Conservation (phyloP, 2,113 vertebrate genomes). For the Andinoacara biseriatus region DNA sequence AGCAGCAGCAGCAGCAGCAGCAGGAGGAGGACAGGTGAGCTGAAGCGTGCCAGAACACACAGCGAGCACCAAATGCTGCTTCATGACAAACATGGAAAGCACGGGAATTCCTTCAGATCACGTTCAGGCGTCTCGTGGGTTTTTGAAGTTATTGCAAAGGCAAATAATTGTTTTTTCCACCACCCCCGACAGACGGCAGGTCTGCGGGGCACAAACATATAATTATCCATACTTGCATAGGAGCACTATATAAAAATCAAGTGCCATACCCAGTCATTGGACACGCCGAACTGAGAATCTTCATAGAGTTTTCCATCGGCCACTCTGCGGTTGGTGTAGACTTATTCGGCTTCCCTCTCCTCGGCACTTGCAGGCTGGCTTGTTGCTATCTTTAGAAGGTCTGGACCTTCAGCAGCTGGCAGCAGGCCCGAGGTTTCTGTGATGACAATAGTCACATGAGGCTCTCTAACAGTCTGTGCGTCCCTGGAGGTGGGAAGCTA, state of each 20-base stretch:
- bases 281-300: conserved; percentile 60
- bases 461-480: conserved; percentile 32
- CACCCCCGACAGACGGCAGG: conserved; percentile 50
- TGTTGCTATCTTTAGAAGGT: conserved; percentile 70
- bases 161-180: conserved; percentile 58
- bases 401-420: conserved; percentile 53
- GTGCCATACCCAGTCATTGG: conserved; percentile 57
- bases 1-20: background rate
- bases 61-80: background rate
- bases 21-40: conserved; percentile 23
- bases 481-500: conserved; percentile 39
- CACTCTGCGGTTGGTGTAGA: conserved; percentile 32
- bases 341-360: conserved; percentile 22
- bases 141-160: conserved; percentile 47
- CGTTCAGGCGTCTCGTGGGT: background rate
- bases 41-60: conserved; percentile 15
- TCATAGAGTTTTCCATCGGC: conserved; percentile 54
- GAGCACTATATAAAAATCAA: conserved; percentile 62
- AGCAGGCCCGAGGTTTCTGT: conserved; percentile 32
- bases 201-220: conserved; percentile 55
- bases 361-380: conserved; percentile 14
- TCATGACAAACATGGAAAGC: background rate
- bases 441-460: conserved; percentile 66
- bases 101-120: conserved; percentile 28
- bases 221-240: conserved; percentile 59